Conservation (phyloP, 2,888 invertebrate genomes). For the Amphipoea lucens region DNA sequence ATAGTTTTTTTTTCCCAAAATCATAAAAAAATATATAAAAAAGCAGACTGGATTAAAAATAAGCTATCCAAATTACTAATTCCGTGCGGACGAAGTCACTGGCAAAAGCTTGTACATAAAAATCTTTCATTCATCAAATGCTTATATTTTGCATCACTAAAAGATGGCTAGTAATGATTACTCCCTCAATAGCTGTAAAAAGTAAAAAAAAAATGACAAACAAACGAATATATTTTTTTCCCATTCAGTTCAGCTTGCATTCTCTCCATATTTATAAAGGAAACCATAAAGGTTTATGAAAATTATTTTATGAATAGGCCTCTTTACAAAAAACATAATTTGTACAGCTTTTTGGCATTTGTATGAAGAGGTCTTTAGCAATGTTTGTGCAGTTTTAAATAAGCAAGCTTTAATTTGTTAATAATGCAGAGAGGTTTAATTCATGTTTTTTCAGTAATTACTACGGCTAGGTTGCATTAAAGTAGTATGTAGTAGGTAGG, state of each 20-base stretch:
- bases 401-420: conserved; percentile 1
- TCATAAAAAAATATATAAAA: too few species aligned
- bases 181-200: conserved; percentile 5
- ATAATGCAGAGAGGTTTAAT: background rate
- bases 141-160: background rate
- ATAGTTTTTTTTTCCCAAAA: too few species aligned
- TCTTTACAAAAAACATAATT: conserved; percentile 31
- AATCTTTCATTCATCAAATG: background rate
- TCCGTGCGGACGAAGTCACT: too few species aligned
- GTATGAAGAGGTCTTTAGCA: conserved; percentile 20
- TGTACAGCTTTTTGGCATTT: conserved; percentile 48
- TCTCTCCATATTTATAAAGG: conserved; percentile 55
- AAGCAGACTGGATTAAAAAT: too few species aligned
- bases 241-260: conserved; percentile 51
- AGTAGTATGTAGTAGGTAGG: too few species aligned
- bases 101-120: background rate
- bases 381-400: conserved; percentile 50
- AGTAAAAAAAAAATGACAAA: conserved; percentile 18
- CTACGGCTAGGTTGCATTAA: too few species aligned
- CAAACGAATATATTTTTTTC: conserved; percentile 28
- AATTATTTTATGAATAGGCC: conserved; percentile 55
- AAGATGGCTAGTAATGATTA: conserved; percentile 26
- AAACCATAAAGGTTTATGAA: conserved; percentile 55
- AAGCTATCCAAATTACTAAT: too few species aligned
- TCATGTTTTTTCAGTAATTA: background rate